Conservation (phyloP, 1,140 invertebrate species). For the Brachionus angularis region DNA sequence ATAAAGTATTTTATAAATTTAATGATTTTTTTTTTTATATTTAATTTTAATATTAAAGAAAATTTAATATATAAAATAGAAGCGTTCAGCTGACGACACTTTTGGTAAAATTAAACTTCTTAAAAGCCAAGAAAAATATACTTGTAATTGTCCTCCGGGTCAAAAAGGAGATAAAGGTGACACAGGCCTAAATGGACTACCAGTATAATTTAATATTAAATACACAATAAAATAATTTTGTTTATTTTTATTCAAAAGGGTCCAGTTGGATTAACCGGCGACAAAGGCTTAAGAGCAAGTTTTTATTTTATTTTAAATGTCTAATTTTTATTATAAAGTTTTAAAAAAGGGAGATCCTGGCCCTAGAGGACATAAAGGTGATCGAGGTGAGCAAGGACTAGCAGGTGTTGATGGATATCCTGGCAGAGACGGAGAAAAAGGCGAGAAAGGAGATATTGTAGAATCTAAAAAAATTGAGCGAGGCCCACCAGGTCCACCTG, state of each 20-base stretch:
- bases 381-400: not conserved
- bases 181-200: not conserved
- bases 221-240: not conserved
- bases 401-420: not conserved
- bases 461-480: not conserved
- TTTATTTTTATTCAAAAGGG: conserved; percentile 12
- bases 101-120: not conserved
- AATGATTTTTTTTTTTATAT: too few species aligned
- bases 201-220: too few species aligned
- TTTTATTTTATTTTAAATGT: not conserved
- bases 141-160: not conserved
- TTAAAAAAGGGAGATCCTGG: not conserved
- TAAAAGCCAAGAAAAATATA: not conserved
- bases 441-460: conserved; percentile 1
- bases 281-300: conserved; percentile 9
- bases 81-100: not conserved
- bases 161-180: conserved; percentile 27
- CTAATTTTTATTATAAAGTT: not conserved
- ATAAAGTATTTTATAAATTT: too few species aligned
- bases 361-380: not conserved
- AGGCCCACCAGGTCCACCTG: not conserved
- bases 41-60: too few species aligned
- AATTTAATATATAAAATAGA: not conserved
- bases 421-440: not conserved
- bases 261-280: conserved; percentile 25